phyloP scores from a whole-genome alignment of 2,797 vertebrate genomes.

The Rachycentron canadum region DNA sequence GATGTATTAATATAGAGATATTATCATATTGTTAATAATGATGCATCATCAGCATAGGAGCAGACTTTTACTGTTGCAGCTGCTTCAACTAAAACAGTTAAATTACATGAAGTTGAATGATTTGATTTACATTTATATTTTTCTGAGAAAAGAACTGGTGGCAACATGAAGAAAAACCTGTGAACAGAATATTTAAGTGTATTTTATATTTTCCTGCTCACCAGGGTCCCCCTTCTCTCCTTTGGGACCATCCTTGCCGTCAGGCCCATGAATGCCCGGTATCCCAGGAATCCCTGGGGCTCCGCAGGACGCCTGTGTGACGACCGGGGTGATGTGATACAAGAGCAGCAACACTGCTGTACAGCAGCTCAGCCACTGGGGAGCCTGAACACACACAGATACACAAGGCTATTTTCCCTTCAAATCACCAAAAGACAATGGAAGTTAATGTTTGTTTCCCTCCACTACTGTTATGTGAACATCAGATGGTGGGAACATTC shows the following conservation, averaged over 20 bases:
- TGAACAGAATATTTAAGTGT: not conserved
- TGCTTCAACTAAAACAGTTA: too few species aligned
- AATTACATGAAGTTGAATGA: too few species aligned
- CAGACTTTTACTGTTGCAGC: too few species aligned
- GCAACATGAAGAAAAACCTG: not conserved
- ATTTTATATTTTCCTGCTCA: constrained; percentile 32
- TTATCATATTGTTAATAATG: too few species aligned
- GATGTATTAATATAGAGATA: too few species aligned
- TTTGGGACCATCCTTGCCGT: constrained; percentile 58
- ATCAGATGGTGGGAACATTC: not conserved
- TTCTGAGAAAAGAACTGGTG: not conserved
- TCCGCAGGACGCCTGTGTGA: constrained; percentile 52
- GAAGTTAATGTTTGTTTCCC: not conserved
- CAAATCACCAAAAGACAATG: not conserved
- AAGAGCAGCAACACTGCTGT: constrained; percentile 60
- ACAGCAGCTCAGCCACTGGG: constrained; percentile 58
- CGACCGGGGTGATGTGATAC: not conserved
- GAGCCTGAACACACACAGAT: constrained; percentile 48
- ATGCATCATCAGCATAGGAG: too few species aligned
- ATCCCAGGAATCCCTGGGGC: constrained; percentile 65
- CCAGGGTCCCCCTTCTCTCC: constrained; percentile 74
- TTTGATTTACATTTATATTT: not conserved
- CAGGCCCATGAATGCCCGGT: constrained; percentile 65
- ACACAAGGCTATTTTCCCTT: not conserved
- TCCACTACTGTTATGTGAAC: too few species aligned